Conservation (phyloP, 2,113 vertebrate genomes). For the Eupsittula cactorum region DNA sequence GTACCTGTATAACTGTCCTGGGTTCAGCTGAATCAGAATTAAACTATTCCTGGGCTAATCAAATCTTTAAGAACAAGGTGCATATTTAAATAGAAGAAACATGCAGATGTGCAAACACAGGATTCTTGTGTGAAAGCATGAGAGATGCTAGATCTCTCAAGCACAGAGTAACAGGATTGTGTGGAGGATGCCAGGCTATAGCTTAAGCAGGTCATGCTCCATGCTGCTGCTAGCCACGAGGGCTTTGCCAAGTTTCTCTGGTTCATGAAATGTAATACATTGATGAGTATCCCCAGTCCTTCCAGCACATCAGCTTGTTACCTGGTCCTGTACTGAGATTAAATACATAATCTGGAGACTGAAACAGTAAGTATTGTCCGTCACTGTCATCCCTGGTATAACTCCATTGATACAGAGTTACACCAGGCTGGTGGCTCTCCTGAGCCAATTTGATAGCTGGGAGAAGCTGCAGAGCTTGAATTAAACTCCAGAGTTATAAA, state of each 20-base stretch:
- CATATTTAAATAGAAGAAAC: conserved; percentile 45
- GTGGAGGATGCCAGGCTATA: background rate
- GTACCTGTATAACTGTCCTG: background rate
- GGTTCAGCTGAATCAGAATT: background rate
- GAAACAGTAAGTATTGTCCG: background rate
- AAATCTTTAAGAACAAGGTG: conserved; percentile 49
- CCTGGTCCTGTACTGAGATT: background rate
- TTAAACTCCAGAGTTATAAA: background rate
- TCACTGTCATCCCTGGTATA: background rate
- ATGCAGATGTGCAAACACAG: background rate
- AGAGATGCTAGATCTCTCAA: background rate
- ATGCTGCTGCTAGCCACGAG: background rate
- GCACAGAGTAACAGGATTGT: background rate
- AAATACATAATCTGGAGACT: background rate
- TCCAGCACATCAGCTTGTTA: background rate
- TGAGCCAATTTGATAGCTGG: background rate
- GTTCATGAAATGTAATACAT: background rate
- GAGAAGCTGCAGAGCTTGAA: background rate
- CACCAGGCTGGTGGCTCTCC: background rate
- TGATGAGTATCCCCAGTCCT: background rate
- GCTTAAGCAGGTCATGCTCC: background rate
- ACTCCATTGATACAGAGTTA: background rate
- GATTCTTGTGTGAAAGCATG: background rate
- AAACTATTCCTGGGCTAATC: conserved; percentile 14
- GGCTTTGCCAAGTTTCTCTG: background rate